phyloP scores from a whole-genome alignment of 1,140 invertebrate genomes.

The Meloidogyne hapla region DNA sequence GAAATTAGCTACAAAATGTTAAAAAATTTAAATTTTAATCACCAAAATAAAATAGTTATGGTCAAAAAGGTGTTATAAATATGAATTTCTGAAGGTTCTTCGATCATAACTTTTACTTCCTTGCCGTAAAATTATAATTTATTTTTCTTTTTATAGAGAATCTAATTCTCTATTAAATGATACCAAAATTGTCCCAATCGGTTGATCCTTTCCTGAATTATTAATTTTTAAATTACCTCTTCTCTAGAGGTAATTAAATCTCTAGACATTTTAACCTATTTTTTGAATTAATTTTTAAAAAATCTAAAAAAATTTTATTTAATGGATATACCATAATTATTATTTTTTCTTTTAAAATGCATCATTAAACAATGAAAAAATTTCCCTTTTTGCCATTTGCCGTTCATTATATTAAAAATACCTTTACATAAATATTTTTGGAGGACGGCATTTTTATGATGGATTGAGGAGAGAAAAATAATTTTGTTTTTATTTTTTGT shows the following conservation, averaged over 20 bases:
- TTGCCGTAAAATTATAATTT: neutral
- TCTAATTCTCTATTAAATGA: neutral
- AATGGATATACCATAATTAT: neutral
- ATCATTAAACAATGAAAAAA: constrained; percentile 6
- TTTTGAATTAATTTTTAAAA: neutral
- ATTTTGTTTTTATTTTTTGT: constrained; percentile 3
- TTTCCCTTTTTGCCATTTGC: constrained; percentile 2
- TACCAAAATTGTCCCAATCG: neutral
- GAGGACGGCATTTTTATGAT: neutral
- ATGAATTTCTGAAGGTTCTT: neutral
- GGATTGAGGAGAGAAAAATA: neutral
- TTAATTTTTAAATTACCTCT: neutral
- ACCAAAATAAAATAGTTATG: too few relatives aligned
- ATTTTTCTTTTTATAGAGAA: neutral
- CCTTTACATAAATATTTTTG: constrained; percentile 1
- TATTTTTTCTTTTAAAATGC: neutral
- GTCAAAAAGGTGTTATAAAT: too few relatives aligned
- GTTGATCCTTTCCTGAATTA: neutral
- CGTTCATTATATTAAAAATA: constrained; percentile 3
- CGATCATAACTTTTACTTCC: neutral
- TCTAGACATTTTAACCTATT: neutral
- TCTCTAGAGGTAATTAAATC: too few relatives aligned
- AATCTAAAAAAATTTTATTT: too few relatives aligned
- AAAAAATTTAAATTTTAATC: too few relatives aligned
- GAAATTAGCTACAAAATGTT: neutral